Percentiles rank a stretch among this genome's conserved stretches.
Evolutionary conservation across 1,140 invertebrate species (phyloP).

Genomic region (Drosophila pectinifera): DNA sequence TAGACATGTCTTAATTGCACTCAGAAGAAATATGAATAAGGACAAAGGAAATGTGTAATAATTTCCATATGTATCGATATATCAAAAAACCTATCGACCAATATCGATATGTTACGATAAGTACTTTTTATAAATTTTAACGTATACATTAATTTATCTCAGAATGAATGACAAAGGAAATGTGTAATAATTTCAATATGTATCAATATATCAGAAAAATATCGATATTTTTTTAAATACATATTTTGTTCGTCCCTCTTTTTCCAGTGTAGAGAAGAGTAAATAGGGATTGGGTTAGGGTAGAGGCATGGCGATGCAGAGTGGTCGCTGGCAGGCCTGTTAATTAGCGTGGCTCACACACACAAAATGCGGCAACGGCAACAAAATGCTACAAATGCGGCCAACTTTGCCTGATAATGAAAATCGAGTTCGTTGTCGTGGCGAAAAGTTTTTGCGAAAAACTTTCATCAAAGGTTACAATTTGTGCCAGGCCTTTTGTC

Average conservation of each 20-base stretch:
- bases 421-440: conserved; percentile 70
- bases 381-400: conserved; percentile 63
- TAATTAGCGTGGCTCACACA: conserved; percentile 69
- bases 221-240: no score
- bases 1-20: no score
- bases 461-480: conserved; percentile 82
- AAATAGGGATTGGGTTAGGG: conserved; percentile 5
- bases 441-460: conserved; percentile 72
- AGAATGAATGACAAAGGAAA: no score
- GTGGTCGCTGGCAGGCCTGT: conserved; percentile 60
- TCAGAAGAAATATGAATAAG: no score
- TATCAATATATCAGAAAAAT: no score
- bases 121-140: no score
- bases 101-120: not conserved
- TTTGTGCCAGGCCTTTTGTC: conserved; percentile 57
- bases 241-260: no score
- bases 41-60: not conserved
- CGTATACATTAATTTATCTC: no score
- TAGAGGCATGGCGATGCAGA: conserved; percentile 12
- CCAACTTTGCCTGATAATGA: conserved; percentile 78
- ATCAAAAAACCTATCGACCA: not conserved
- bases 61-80: not conserved
- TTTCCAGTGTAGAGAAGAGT: not conserved
- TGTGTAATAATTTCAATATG: no score
- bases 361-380: conserved; percentile 66